Evolutionary conservation across 2,113 vertebrate species (phyloP).

Genomic region (Scomber colias): DNA sequence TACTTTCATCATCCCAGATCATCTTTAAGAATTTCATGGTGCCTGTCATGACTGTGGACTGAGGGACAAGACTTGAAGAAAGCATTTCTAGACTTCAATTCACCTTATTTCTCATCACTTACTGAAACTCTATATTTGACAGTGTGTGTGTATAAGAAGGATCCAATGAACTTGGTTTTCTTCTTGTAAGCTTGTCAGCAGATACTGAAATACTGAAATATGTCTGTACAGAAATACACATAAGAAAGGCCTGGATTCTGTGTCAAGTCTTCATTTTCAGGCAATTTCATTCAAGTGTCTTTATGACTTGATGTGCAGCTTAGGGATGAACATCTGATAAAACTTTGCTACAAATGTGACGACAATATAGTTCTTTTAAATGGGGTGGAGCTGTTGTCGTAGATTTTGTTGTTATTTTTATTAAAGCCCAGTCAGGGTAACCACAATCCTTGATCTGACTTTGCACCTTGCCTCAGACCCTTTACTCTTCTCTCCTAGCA

Average conservation of each 20-base stretch:
- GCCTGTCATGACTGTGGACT: not conserved
- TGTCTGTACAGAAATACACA: conserved; percentile 41
- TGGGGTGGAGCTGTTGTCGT: not conserved
- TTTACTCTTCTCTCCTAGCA: too few species aligned
- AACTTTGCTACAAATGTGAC: not conserved
- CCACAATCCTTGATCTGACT: not conserved
- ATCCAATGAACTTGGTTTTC: conserved; percentile 3
- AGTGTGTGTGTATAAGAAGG: conserved; percentile 2
- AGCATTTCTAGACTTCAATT: not conserved
- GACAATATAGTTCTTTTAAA: not conserved
- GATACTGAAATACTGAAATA: conserved; percentile 1
- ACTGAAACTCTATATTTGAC: conserved; percentile 1
- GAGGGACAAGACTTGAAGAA: conserved; percentile 7
- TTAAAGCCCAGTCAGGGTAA: conserved; percentile 14
- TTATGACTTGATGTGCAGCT: not conserved
- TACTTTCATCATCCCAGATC: not conserved
- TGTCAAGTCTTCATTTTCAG: conserved; percentile 28
- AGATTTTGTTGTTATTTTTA: not conserved
- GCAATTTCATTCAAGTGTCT: not conserved
- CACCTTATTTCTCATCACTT: not conserved
- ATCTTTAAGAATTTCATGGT: not conserved
- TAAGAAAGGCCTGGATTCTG: not conserved
- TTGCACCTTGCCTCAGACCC: not conserved
- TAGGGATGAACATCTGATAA: not conserved
- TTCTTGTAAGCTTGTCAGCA: not conserved